Evolutionary conservation across 2,888 invertebrate species (phyloP), one percentile per base, ranked within the genome.

Genomic region (Acanthacorydalis orientalis): DNA sequence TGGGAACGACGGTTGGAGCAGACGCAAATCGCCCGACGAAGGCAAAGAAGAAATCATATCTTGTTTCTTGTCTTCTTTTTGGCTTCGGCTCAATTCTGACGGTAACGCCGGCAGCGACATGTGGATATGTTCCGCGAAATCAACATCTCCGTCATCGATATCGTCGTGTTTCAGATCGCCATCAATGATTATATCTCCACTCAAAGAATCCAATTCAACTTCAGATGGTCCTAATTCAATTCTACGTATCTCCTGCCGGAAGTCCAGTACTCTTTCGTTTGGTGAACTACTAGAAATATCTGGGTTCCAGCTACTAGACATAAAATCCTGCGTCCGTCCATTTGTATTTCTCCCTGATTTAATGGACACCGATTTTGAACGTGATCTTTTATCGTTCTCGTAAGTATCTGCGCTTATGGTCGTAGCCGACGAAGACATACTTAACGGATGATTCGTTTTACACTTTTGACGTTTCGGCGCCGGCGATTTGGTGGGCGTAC

Each of bases 371-470:
- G 70, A 69, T 48, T 66, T 64, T 15, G 70, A 69, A 49, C 70
- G 64, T 16, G 59, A 57, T 45, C 67, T 53, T 45, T 59, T 57
- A 42, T 52, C 55, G 46, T 56, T 50, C 55, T 57, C 58, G 47
- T 56, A 57, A 49, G 60, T 60, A 51, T 54, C 58, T 52, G 64
- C 59, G 23, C 68, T 58, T 49, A 70, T 62, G 35, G 70, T 62
- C 38, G 70, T 68, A 31, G 73, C 70, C 47, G 73, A 73, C 51
- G 72, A 68, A 52, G 74, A 73, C 55, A 72, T 66, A 54, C 63
- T 63, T 31, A 66, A 53, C 4, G 63, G 59, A 49, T 62, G 64
- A 48, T 57, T 57, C 9, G 57, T 57, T 48, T 63, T 61, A 48
- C 62, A 63, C 39, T 65, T 59, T 49, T 70, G 68, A 14, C 72